Base-by-base conservation (phyloP, 1,140 invertebrate species). In the Melanaphis sacchari region DNA sequence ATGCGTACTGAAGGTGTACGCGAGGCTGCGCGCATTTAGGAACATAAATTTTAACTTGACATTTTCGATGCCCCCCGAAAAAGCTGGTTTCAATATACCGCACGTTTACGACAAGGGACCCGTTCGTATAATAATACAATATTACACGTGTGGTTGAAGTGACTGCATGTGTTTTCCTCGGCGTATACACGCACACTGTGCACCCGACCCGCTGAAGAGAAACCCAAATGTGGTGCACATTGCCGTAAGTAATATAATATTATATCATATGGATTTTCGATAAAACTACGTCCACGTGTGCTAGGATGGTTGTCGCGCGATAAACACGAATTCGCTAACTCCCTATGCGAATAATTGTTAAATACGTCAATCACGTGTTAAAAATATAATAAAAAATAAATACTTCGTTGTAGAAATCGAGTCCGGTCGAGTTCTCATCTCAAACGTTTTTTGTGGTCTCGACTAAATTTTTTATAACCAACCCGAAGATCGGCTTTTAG, bases 11-110 rank as follows among this genome's bases (percentile, higher is more conserved):
- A 31, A 59, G 54, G 54, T 59, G 31, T 59, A 59, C 54, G 54
- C 54, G 11, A 31, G 26, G 4, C 9, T 2, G 18, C 76, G 2
- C 76, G 76, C n/a, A 43, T 43, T 85, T 85, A 46, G 9, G 41
- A 21, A 87, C 85, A 87, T 87, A 87, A 87, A 87, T 87, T 54
- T 89, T 38, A 38, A 89, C 87, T 52, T 36, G 87, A 89, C 87
- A 54, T 89, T 40, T 89, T 89, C 49, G 36, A 52, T 26, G 46
- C 31, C 41, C 31, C 5, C 36, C 46, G 49, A 89, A 52, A 89
- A 89, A 49, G 46, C 21, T 54, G 46, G 87, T 54, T 5, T 24
- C 87, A n/a, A 54, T 54, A 46, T 54, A 31, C 36, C 87, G 22
- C 87, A 49, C 21, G 46, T 49, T 52, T 89, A 52, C 38, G 76